A percentile compares a stretch with the other conserved stretches of the same genome.
Conservation (phyloP, 2,888 invertebrate species). For the Lithophane leautieri region DNA sequence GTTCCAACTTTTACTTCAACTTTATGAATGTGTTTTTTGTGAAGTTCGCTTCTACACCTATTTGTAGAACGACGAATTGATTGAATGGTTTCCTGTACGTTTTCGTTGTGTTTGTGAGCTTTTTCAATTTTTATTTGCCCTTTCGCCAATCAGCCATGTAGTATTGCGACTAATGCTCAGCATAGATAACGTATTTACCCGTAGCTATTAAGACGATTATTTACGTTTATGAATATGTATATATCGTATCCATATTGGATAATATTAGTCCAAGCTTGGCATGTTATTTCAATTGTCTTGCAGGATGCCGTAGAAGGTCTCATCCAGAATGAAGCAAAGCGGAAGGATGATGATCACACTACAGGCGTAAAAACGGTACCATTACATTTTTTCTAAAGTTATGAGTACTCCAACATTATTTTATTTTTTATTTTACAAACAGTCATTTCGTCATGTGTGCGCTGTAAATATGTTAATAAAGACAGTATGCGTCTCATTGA, state of each 20-base stretch:
- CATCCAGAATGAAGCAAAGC: conserved; percentile 81
- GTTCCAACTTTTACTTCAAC: conserved; percentile 9
- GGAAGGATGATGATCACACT: conserved; percentile 80
- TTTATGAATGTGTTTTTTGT: conserved; percentile 36
- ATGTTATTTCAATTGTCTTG: conserved; percentile 84
- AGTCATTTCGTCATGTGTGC: conserved; percentile 39
- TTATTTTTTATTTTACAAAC: conserved; percentile 10
- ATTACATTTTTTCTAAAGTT: conserved; percentile 59
- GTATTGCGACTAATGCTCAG: conserved; percentile 53
- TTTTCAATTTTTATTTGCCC: conserved; percentile 77
- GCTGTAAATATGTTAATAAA: conserved; percentile 9
- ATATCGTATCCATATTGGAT: conserved; percentile 49
- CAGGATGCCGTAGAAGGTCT: conserved; percentile 85
- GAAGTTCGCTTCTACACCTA: conserved; percentile 30
- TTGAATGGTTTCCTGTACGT: conserved; percentile 37
- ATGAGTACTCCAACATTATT: conserved; percentile 15
- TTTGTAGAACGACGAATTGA: conserved; percentile 26
- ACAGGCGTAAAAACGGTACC: conserved; percentile 81
- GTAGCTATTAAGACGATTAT: conserved; percentile 48
- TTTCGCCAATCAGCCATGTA: conserved; percentile 61
- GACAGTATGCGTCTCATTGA: conserved; percentile 2
- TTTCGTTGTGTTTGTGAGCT: conserved; percentile 73
- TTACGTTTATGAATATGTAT: conserved; percentile 35
- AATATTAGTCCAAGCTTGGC: conserved; percentile 77
- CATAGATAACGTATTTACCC: conserved; percentile 33